These are phyloP conservation scores for Mycteria americana DNA, from an alignment of 2,797 vertebrate species.

Conservation along the genomic window DNA sequence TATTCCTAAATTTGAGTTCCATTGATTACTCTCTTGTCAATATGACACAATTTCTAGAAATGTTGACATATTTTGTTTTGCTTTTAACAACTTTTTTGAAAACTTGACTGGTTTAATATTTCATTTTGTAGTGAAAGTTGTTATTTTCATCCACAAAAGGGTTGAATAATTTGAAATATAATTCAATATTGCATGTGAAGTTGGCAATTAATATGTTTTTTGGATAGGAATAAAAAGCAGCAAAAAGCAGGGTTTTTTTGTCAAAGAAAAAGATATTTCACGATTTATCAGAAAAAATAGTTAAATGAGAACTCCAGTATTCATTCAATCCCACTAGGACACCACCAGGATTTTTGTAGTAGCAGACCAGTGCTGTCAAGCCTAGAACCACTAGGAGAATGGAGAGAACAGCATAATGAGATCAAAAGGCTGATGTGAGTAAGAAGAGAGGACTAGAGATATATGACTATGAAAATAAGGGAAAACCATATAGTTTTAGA, in stretches of 20 bases:
- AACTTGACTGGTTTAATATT: not conserved
- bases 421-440: not conserved
- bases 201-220: not conserved
- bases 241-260: accelerated
- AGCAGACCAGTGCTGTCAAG: not conserved
- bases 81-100: not conserved
- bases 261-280: not conserved
- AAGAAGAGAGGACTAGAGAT: not conserved
- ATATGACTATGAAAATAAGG: not conserved
- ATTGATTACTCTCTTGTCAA: not conserved
- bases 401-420: not conserved
- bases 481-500: not conserved
- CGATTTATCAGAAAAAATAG: not conserved
- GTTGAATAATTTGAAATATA: not conserved
- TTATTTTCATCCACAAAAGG: not conserved
- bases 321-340: not conserved
- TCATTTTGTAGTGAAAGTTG: not conserved
- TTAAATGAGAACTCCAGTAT: not conserved
- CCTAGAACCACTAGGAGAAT: not conserved
- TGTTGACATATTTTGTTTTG: not conserved
- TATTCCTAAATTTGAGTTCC: not conserved
- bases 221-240: not conserved
- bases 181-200: not conserved
- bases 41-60: not conserved
- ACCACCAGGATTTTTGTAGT: not conserved